Base-by-base conservation (phyloP, 2,888 invertebrate species). In the Watsonalla binaria region DNA sequence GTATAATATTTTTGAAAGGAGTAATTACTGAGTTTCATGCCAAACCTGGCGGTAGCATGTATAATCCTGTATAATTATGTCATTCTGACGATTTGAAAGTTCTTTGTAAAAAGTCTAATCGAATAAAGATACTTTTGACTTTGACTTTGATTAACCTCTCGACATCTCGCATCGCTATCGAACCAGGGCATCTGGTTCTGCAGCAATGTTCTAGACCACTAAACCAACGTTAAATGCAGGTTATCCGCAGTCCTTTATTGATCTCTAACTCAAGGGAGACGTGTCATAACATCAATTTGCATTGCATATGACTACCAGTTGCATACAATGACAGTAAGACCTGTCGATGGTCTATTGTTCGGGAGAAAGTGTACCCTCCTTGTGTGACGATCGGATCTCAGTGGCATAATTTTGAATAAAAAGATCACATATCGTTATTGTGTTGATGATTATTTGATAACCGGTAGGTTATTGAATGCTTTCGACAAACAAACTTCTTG, bases 321-420 rank as follows among this genome's bases (percentile, higher is more conserved):
- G 68, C 68, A 66, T 68, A 74, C 73, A 74, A 71, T 71, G 72
- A 71, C 62, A 62, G 61, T 60, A 66, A 62, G 51, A 76, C 71
- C 68, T 78, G 74, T 65, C 72, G 70, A 73, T 70, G 59, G 55
- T 48, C 69, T 60, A 78, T 78, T 78, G 78, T 78, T 66, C 55
- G 39, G 64, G 72, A 61, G 76, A 78, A 76, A 78, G 77, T 71
- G 61, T 45, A 14, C 45, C 56, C 54, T 60, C 53, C 59, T 56
- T 58, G 49, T 52, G 59, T 63, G 60, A 46, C 45, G 45, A 42
- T 67, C 60, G 59, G 63, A 35, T 46, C 52, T 60, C 59, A 51
- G 59, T 64, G 59, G 68, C 62, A 58, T 54, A 51, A 57, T 60
- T 56, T 59, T 68, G 70, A 65, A 69, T 69, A 54, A 69, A 69